Evolutionary conservation across 1,140 invertebrate species (phyloP), one percentile per base, ranked within the genome.

Genomic region (Drosophila rufa): DNA sequence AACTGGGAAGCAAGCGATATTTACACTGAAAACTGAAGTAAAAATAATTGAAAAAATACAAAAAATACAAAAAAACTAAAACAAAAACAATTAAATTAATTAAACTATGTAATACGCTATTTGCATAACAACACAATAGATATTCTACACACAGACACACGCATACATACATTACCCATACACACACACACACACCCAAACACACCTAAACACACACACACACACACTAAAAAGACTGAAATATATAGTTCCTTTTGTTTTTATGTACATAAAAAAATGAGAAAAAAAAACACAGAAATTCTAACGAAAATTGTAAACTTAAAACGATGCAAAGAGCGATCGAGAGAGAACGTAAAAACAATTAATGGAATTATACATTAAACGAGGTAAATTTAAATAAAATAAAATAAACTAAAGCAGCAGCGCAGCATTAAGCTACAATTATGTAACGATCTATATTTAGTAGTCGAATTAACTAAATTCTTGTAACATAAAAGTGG

Each of bases 161-260:
- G 50, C 55, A 80, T 59, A 59, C 70, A 66, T 43, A 66, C 50
- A 55, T 55, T 55, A 80, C 60, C 43, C 66, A 56, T 25, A 75
- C 33, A 50, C 43, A 56, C 51, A 76, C 30, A 73, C 22, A 59
- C 45, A 50, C 27, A 75, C 38, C 58, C 19, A 75, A 27, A 25
- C 22, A 25, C 22, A 22, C 19, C 19, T 22, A 22, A 22, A 22
- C 19, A 69, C 6, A 71, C 7, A 76, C 71, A 90, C 15, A 90
- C 69, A 87, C 84, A 92, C 92, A 92, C 91, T 87, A 78, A 92
- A 92, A 92, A 92, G 92, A 92, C 92, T 92, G 92, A 92, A 92
- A 92, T 82, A 92, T 92, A 92, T 92, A 92, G 92, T 92, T 92
- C 92, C 92, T 92, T 89, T 92, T 92, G 92, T 92, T 92, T 92